Conservation (phyloP, 2,797 vertebrate species). For the Parauchenoglanis punctatus region DNA sequence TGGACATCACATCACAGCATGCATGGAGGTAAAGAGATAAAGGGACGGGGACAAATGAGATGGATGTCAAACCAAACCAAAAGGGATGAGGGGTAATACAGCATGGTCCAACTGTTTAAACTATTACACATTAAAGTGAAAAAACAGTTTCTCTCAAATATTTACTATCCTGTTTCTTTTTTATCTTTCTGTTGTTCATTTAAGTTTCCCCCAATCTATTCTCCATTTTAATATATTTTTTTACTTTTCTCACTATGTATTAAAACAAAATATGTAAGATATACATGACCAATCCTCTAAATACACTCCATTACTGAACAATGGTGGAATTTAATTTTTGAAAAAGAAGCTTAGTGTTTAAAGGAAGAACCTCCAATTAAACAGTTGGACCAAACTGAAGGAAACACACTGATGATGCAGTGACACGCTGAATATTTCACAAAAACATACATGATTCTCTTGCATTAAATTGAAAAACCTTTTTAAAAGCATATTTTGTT, state of each 20-base stretch:
- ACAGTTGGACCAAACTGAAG: not conserved
- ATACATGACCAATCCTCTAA: not conserved
- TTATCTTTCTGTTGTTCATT: not conserved
- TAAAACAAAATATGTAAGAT: not conserved
- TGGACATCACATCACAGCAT: slow-evolving; percentile 42
- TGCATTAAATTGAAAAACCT: not conserved
- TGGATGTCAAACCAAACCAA: slow-evolving; percentile 64
- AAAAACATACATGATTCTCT: not conserved
- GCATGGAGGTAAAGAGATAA: slow-evolving; percentile 41
- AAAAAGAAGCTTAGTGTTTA: no score
- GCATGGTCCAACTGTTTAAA: not conserved
- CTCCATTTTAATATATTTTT: not conserved
- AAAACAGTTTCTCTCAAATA: not conserved
- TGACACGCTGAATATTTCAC: not conserved
- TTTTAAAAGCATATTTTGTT: not conserved
- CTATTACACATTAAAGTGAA: not conserved
- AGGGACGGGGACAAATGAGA: slow-evolving; percentile 48
- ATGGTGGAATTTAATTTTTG: not conserved
- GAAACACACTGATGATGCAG: not conserved
- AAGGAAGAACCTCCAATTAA: no score
- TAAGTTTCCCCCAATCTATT: not conserved
- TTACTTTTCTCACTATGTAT: not conserved
- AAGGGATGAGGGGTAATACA: slow-evolving; percentile 34
- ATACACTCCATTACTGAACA: not conserved
- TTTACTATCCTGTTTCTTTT: not conserved